Evolutionary conservation across 2,797 vertebrate species (phyloP), one percentile per base, ranked within the genome.

Genomic region (Cygnus olor): DNA sequence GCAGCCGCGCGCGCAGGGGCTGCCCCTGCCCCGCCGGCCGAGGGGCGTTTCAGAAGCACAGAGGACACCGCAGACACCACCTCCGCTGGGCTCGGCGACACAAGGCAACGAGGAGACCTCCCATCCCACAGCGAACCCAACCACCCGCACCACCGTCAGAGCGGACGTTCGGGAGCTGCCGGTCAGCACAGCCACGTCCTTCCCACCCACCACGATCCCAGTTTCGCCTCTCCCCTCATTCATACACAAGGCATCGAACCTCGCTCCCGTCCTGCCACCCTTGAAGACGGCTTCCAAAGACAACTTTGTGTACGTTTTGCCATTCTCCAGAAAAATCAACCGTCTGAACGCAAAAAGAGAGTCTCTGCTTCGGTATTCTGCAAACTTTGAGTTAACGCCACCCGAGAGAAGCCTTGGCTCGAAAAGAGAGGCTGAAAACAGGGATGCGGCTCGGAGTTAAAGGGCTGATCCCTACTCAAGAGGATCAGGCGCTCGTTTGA

Each of bases 241-340:
- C 53, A 1, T 10, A 21, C 30, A 6, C 21, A 18, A 36, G 0
- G 0, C 3, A 2, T 2, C 4, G n/a, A 49, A 44, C 1, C n/a
- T 25, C 21, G 32, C 53, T 44, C 18, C 9, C 27, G 80, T 38
- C 85, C 71, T 14, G 40, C 3, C 34, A 28, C 7, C 0, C 2
- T 1, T 1, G 4, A 32, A 15, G 8, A 0, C 10, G 3, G 8
- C 12, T 69, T 25, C 65, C 53, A 42, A 65, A 2, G 36, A 10
- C 16, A 42, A 24, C 28, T 3, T 0, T 14, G 16, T 2, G 2
- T 1, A 21, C 4, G 0, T 45, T 49, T 6, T 34, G 74, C 63
- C 11, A 0, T 9, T 27, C 61, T 45, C 65, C 3, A 1, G 64
- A 14, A n/a, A 81, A 36, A 19, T 1, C 28, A 21, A 11, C 74